Conservation (phyloP, 2,113 vertebrate genomes). For the Orthonyx spaldingii region DNA sequence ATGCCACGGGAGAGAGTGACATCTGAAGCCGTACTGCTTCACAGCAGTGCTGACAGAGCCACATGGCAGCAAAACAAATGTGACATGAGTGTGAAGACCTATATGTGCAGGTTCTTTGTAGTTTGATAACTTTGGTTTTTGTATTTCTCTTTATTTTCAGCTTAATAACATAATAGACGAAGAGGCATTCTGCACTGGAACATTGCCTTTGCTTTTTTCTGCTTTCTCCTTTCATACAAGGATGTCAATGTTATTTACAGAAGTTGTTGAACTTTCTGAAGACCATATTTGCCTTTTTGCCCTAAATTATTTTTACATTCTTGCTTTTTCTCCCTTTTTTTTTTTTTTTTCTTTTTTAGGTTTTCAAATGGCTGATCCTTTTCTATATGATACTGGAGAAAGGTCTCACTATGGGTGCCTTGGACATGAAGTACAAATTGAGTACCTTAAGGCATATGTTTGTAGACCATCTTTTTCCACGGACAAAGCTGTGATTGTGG, state of each 20-base stretch:
- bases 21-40: background rate
- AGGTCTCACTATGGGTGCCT: constrained; percentile 77
- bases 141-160: background rate
- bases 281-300: background rate
- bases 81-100: background rate
- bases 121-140: background rate
- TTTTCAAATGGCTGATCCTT: constrained; percentile 86
- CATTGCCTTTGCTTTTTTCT: background rate
- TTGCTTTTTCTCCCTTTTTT: background rate
- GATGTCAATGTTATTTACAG: background rate
- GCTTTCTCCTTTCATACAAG: background rate
- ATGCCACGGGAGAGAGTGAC: background rate
- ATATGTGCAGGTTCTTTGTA: background rate
- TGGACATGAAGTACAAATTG: constrained; percentile 83
- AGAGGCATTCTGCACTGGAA: background rate
- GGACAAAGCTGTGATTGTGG: constrained; percentile 84
- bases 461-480: constrained; percentile 71
- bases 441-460: constrained; percentile 83
- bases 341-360: background rate
- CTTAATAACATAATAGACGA: background rate
- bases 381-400: constrained; percentile 84
- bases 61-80: background rate
- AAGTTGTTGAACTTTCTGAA: background rate
- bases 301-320: background rate
- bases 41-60: background rate